Conservation (phyloP, 2,113 vertebrate species). For the Corythornis vintsioides region DNA sequence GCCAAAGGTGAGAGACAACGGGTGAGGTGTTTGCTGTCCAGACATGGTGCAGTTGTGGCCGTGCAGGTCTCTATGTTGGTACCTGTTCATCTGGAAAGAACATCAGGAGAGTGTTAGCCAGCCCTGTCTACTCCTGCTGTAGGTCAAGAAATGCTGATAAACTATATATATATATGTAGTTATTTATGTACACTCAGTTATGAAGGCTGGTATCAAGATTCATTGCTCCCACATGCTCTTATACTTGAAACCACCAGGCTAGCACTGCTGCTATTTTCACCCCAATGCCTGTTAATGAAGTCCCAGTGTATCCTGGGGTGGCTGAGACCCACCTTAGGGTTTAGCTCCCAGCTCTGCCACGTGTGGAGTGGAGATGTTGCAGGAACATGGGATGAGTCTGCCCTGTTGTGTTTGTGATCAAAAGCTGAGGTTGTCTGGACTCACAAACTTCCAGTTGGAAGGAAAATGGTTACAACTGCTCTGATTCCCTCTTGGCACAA, state of each 20-base stretch:
- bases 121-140: not conserved
- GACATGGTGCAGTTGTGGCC: not conserved
- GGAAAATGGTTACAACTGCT: not conserved
- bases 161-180: no score
- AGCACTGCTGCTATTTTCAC: not conserved
- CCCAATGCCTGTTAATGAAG: not conserved
- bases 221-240: not conserved
- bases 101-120: rapidly evolving
- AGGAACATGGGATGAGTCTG: not conserved
- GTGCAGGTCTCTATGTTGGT: not conserved
- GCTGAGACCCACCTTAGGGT: rapidly evolving
- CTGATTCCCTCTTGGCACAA: not conserved
- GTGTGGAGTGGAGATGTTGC: not conserved
- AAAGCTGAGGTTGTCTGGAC: not conserved
- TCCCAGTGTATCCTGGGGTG: rapidly evolving
- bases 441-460: not conserved
- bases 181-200: not conserved
- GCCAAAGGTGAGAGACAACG: not conserved
- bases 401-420: not conserved
- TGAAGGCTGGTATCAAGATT: not conserved
- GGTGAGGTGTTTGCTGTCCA: not conserved
- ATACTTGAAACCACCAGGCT: not conserved
- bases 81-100: not conserved
- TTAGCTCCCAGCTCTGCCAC: not conserved
- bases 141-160: not conserved